Base-by-base conservation (phyloP, 2,888 invertebrate species). In the Pterostichus madidus region DNA sequence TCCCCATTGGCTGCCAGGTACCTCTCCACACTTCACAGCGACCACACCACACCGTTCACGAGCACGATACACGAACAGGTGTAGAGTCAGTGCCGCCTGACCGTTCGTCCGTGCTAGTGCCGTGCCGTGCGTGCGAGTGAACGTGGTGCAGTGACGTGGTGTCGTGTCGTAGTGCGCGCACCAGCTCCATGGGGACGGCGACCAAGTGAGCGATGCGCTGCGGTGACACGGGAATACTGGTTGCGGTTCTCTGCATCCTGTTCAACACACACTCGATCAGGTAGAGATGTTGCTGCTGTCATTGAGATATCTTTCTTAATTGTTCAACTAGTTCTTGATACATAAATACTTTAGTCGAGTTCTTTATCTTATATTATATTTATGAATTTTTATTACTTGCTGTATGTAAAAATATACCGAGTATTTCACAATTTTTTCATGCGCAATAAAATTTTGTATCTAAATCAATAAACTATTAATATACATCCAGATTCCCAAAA, bases 121-220 rank as follows among this genome's bases (percentile, higher is more conserved):
- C 39, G 39, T 6, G 8, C 7, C 8, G 39, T 10, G 6, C 49
- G 64, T 64, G 71, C 13, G 3, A 13, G 71, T 71, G 39, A 5
- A 71, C 44, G 44, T 71, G 32, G 13, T 79, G 64, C 64, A 10
- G 79, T 79, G 79, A 24, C 17, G 79, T 64, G 46, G 49, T 46
- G 44, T 15, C 39, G n/a, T 39, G 59, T 61, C 59, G 24, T 10
- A 24, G 49, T n/a, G 35, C 44, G 46, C 15, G 76, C 64, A 46
- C 79, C 71, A 44, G 17, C 64, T 56, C 71, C 53, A 80, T 73
- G 68, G 80, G 56, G 80, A 80, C 64, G 68, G 71, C 71, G 71
- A 13, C 56, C 56, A 56, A 13, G 17, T 80, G 73, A 80, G 73
- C 71, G 35, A 80, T 80, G 80, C 68, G 49, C 49, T 52, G 52